phyloP scores from a whole-genome alignment of 2,797 vertebrate genomes.

The Gallirallus australis region DNA sequence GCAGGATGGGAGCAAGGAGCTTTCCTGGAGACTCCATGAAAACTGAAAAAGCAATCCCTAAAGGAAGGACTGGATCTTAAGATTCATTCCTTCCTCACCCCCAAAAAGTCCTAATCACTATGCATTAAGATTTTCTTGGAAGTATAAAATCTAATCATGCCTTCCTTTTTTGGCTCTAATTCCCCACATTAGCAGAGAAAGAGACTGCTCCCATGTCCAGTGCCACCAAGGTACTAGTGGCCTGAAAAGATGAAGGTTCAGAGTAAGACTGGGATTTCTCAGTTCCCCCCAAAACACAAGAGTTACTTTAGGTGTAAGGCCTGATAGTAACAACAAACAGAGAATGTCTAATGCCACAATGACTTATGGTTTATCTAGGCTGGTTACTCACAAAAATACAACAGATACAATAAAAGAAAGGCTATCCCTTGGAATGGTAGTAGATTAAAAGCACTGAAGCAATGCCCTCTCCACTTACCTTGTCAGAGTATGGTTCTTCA shows the following conservation, averaged over 20 bases:
- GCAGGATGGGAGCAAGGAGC: background rate
- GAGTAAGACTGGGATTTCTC: background rate
- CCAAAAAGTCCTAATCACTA: background rate
- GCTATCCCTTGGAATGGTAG: background rate
- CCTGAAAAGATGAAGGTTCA: background rate
- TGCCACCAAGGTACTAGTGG: background rate
- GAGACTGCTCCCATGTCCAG: background rate
- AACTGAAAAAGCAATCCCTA: background rate
- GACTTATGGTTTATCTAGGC: background rate
- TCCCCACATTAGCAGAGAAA: background rate
- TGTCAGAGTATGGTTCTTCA: conserved; percentile 96
- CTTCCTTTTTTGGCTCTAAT: background rate
- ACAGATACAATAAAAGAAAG: background rate
- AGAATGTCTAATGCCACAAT: background rate
- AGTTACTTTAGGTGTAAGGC: background rate
- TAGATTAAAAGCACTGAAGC: background rate
- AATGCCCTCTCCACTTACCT: conserved; percentile 79
- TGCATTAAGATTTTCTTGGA: background rate
- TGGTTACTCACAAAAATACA: background rate
- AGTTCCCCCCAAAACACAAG: background rate
- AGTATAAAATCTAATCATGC: background rate
- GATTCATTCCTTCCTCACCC: background rate
- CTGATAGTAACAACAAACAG: background rate
- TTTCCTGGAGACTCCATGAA: background rate
- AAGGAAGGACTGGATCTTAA: background rate